Percentiles rank a stretch among this genome's conserved stretches.
phyloP scores from a whole-genome alignment of 2,113 vertebrate genomes.

The Zosterops pallidus region DNA sequence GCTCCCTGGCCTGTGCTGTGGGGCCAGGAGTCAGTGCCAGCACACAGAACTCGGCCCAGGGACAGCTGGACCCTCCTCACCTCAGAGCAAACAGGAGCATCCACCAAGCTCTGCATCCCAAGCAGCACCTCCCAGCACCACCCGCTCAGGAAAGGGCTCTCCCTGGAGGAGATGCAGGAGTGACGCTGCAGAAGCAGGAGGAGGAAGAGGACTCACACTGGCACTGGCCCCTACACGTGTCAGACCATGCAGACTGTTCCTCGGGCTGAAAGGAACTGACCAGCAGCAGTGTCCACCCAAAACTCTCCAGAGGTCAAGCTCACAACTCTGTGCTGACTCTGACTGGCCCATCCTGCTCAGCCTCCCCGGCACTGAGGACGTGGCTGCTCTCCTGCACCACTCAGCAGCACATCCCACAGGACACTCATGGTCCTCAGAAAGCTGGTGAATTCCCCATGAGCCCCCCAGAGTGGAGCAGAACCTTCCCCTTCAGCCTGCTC shows the following conservation, averaged over 20 bases:
- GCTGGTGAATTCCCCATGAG: background rate
- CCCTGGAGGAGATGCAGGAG: background rate
- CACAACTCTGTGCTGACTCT: fast-evolving
- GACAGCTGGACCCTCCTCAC: fast-evolving
- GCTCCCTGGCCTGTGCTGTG: fast-evolving
- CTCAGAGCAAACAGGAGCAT: background rate
- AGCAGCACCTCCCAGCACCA: background rate
- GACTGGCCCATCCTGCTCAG: fast-evolving
- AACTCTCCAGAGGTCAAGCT: background rate
- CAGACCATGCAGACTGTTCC: fast-evolving
- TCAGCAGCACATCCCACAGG: background rate
- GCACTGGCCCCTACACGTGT: fast-evolving
- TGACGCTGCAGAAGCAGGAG: background rate
- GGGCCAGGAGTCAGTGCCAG: fast-evolving
- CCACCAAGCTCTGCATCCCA: background rate
- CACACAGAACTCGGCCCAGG: background rate
- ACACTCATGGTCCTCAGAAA: fast-evolving
- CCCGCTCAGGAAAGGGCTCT: fast-evolving
- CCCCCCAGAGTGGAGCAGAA: background rate
- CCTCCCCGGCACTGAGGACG: fast-evolving
- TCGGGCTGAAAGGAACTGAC: background rate
- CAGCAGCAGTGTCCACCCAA: background rate
- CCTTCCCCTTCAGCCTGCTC: background rate
- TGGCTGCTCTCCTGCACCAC: fast-evolving
- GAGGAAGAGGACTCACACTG: background rate